Conservation (phyloP, 2,797 vertebrate species). For the Fratercula arctica region DNA sequence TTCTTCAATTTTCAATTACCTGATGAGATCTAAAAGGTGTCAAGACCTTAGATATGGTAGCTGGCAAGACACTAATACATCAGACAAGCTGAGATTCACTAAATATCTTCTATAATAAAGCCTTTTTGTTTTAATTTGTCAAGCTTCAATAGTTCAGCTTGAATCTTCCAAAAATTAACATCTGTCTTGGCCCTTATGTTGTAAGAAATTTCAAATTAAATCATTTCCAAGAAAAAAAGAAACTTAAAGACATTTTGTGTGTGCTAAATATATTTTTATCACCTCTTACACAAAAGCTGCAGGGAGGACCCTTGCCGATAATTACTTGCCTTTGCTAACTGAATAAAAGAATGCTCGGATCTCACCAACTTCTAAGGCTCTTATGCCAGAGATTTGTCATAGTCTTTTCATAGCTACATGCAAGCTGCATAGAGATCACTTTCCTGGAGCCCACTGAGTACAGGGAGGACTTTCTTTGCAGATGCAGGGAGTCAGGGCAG, state of each 20-base stretch:
- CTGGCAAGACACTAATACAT: not conserved
- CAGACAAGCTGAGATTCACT: not conserved
- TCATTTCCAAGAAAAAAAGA: not conserved
- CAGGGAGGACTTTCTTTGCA: not conserved
- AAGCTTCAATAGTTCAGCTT: not conserved
- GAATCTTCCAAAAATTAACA: not conserved
- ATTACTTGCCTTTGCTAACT: not conserved
- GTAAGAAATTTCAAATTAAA: not conserved
- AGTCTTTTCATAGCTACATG: not conserved
- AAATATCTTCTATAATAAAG: not conserved
- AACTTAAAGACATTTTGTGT: not conserved
- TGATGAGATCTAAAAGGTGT: not conserved
- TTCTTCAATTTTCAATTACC: not conserved
- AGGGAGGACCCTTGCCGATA: not conserved
- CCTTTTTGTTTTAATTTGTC: not conserved
- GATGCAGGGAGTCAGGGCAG: not conserved
- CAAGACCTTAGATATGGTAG: not conserved
- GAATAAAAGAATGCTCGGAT: not conserved
- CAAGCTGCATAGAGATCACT: not conserved
- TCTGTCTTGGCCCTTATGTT: not conserved
- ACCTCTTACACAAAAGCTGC: not conserved
- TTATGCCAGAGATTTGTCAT: not conserved
- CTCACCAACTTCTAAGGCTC: not conserved
- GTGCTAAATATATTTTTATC: not conserved
- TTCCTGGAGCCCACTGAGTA: not conserved